phyloP scores from a whole-genome alignment of 2,888 invertebrate genomes.

The Halictus quadricinctus region DNA sequence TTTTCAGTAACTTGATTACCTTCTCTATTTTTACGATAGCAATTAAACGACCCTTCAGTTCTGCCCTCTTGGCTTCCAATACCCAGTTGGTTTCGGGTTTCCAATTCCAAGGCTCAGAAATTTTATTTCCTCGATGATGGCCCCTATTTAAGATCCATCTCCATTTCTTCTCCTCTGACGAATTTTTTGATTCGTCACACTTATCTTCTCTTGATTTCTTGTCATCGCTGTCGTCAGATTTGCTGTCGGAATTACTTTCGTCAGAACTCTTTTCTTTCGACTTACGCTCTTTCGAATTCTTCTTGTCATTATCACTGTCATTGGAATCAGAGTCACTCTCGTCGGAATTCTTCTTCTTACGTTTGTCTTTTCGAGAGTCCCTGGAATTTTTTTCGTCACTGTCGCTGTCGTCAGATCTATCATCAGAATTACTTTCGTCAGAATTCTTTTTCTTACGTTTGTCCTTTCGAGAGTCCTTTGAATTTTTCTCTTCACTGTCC shows the following conservation, averaged over 20 bases:
- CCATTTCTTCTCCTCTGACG: background rate
- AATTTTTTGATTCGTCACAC: background rate
- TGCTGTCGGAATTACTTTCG: background rate
- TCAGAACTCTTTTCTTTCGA: background rate
- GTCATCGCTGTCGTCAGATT: background rate
- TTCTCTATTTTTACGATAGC: background rate
- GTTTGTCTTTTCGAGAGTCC: background rate
- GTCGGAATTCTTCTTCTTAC: background rate
- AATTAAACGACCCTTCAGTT: background rate
- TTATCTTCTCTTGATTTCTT: background rate
- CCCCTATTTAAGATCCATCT: background rate
- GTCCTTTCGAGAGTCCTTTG: background rate
- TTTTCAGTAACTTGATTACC: background rate
- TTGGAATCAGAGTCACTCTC: background rate
- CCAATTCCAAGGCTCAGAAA: background rate
- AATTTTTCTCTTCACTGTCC: background rate
- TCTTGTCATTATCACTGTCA: background rate
- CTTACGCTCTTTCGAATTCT: background rate
- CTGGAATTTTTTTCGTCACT: background rate
- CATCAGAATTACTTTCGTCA: background rate
- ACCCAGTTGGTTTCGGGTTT: background rate
- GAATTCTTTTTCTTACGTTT: background rate
- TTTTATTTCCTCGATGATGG: background rate
- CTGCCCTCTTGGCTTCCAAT: background rate
- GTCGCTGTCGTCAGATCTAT: background rate